phyloP scores from a whole-genome alignment of 2,797 vertebrate genomes.

The Enteromius trimaculatus region DNA sequence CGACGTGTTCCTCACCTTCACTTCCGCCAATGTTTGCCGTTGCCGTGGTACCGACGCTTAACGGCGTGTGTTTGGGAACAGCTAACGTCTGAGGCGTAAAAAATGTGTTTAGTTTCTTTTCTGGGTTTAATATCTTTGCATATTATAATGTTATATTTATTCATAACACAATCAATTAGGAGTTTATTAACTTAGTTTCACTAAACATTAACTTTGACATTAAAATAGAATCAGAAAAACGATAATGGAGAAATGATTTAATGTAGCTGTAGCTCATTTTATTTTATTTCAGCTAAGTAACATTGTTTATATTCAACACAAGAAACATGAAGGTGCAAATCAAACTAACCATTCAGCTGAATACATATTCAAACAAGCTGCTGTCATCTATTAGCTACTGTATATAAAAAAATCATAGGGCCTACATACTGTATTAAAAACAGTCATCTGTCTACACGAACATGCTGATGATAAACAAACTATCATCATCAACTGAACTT shows the following conservation, averaged over 20 bases:
- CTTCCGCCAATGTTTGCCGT: slow-evolving; percentile 34
- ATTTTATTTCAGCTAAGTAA: slow-evolving; percentile 18
- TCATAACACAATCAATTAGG: not conserved
- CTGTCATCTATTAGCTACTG: not conserved
- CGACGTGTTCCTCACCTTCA: not conserved
- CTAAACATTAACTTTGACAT: not conserved
- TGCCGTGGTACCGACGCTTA: slow-evolving; percentile 38
- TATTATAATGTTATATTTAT: not conserved
- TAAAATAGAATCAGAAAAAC: not conserved
- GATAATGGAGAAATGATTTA: not conserved
- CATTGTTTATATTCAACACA: not conserved
- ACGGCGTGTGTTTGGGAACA: slow-evolving; percentile 7
- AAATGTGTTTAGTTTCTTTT: no score
- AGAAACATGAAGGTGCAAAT: not conserved
- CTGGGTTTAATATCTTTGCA: not conserved
- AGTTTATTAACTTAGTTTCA: not conserved
- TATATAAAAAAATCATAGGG: no score
- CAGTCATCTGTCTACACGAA: not conserved
- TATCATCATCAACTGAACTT: not conserved
- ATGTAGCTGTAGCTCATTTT: not conserved
- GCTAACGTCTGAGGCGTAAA: not conserved
- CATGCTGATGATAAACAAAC: not conserved
- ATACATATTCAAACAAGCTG: slow-evolving; percentile 21
- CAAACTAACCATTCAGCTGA: not conserved
- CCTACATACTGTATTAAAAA: not conserved